Conservation (phyloP, 2,113 vertebrate genomes). For the Pao palembangensis region DNA sequence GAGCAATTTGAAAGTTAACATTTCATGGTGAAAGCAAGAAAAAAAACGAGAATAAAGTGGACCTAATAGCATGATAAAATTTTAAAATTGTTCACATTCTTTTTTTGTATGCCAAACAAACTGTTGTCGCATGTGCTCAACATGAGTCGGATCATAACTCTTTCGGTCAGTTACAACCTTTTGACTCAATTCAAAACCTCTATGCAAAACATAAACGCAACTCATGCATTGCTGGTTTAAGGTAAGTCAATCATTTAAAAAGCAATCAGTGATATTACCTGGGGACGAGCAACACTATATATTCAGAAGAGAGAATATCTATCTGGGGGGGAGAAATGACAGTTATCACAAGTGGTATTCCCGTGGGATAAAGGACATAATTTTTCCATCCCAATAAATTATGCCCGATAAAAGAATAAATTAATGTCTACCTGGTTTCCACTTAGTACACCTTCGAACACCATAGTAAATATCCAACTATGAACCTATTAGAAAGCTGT, state of each 20-base stretch:
- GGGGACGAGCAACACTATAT: slow-evolving; percentile 55
- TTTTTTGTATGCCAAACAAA: too few relatives aligned
- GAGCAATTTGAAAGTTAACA: too few relatives aligned
- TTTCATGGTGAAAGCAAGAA: too few relatives aligned
- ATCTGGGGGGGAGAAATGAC: slow-evolving; percentile 50
- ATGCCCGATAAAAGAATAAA: background rate
- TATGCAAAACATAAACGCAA: background rate
- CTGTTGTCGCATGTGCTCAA: too few relatives aligned
- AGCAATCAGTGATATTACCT: slow-evolving; percentile 60
- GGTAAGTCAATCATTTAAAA: background rate
- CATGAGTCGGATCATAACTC: too few relatives aligned
- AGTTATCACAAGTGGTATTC: background rate
- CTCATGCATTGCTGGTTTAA: too few relatives aligned
- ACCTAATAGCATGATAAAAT: too few relatives aligned
- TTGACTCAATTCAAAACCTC: background rate
- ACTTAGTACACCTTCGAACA: slow-evolving; percentile 8
- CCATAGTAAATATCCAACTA: slow-evolving; percentile 27
- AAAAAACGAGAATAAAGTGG: too few relatives aligned
- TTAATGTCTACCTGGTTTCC: slow-evolving; percentile 31
- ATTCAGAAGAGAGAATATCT: slow-evolving; percentile 46
- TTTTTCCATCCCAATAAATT: background rate
- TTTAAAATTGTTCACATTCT: too few relatives aligned
- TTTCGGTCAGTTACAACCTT: background rate
- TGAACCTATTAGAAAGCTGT: background rate
- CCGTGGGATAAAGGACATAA: background rate